Conservation (phyloP, 2,888 invertebrate species). For the Strigamia transsilvanica region DNA sequence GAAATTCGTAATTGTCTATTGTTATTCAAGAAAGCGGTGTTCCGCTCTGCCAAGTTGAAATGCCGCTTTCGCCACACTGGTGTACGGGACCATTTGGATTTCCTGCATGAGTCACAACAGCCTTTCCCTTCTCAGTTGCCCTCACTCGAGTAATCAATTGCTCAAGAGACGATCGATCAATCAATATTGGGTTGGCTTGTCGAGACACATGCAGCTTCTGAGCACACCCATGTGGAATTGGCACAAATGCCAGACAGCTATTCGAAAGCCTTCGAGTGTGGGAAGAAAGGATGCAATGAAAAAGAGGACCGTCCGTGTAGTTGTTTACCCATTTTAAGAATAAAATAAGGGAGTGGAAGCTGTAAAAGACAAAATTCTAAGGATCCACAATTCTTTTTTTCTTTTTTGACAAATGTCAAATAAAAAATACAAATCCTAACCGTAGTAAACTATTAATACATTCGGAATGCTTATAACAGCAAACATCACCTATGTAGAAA, state of each 20-base stretch:
- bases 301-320: background rate
- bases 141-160: constrained; percentile 48
- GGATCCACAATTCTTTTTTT: too few relatives aligned
- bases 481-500: too few relatives aligned
- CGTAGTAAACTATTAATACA: too few relatives aligned
- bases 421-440: too few relatives aligned
- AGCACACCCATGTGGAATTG: constrained; percentile 48
- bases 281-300: constrained; percentile 26
- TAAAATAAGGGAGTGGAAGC: background rate
- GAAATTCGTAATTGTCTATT: constrained; percentile 43
- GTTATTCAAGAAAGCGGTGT: constrained; percentile 49
- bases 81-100: constrained; percentile 45
- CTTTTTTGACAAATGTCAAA: too few relatives aligned
- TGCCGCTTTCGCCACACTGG: constrained; percentile 48
- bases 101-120: constrained; percentile 41
- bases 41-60: constrained; percentile 48
- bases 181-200: constrained; percentile 49
- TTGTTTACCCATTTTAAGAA: background rate
- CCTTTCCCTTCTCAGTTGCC: constrained; percentile 43
- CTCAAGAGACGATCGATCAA: constrained; percentile 47
- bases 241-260: constrained; percentile 43
- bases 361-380: too few relatives aligned
- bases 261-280: constrained; percentile 17
- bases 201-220: constrained; percentile 45
- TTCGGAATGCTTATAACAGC: too few relatives aligned